Conservation (phyloP, 1,140 invertebrate species). For the Aphelinus certus region DNA sequence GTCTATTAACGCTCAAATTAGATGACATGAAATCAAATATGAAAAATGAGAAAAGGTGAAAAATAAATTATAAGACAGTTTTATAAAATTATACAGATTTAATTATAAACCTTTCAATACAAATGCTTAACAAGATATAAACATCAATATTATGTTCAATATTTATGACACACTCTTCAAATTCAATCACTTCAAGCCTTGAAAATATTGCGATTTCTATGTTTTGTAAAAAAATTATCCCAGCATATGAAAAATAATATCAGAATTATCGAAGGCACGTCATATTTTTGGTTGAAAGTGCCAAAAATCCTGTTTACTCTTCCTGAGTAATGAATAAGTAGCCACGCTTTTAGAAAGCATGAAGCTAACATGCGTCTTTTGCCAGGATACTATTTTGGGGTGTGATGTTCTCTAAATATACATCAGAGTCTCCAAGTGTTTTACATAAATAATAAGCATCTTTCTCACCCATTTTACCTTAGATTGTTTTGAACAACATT, state of each 20-base stretch:
- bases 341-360: slow-evolving; percentile 17
- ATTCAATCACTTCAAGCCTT: slow-evolving; percentile 1
- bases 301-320: slow-evolving; percentile 9
- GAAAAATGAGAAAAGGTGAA: slow-evolving; percentile 3
- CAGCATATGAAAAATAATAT: slow-evolving; percentile 14
- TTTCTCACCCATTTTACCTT: slow-evolving; percentile 12
- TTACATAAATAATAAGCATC: slow-evolving; percentile 13
- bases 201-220: not conserved
- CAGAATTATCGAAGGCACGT: slow-evolving; percentile 8
- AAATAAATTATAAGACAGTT: slow-evolving; percentile 34
- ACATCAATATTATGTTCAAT: slow-evolving; percentile 27
- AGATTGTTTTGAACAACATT: slow-evolving; percentile 30
- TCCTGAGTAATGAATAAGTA: slow-evolving; percentile 13
- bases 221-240: slow-evolving; percentile 14
- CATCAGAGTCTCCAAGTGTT: slow-evolving; percentile 35
- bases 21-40: slow-evolving; percentile 35
- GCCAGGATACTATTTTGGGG: slow-evolving; percentile 56
- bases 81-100: slow-evolving; percentile 42
- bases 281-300: slow-evolving; percentile 5
- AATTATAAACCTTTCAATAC: slow-evolving; percentile 42
- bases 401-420: slow-evolving; percentile 54
- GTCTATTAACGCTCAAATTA: slow-evolving; percentile 23
- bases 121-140: slow-evolving; percentile 39
- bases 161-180: not conserved
- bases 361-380: slow-evolving; percentile 36